Evolutionary conservation across 1,140 invertebrate genomes (phyloP).

Genomic region (Stegodyphus mimosarum): DNA sequence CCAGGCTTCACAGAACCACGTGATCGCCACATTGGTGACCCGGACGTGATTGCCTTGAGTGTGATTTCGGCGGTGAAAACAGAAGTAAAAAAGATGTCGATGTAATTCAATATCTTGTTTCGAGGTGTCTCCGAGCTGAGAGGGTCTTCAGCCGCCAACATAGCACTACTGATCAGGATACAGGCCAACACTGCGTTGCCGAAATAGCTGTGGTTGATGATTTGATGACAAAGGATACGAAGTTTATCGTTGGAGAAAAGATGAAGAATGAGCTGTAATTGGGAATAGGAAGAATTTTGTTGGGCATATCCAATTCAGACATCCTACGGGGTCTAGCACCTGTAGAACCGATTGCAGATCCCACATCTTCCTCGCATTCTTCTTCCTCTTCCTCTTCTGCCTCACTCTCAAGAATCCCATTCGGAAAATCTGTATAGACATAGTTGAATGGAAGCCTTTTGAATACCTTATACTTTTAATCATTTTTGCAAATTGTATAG

Average conservation of each 20-base stretch:
- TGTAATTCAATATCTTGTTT: constrained; percentile 81
- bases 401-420: constrained; percentile 89
- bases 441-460: constrained; percentile 99
- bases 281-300: constrained; percentile 93
- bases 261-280: constrained; percentile 95
- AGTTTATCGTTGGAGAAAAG: constrained; percentile 94
- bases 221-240: constrained; percentile 94
- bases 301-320: constrained; percentile 88
- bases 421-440: constrained; percentile 92
- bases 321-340: constrained; percentile 84
- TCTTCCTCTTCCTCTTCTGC: constrained; percentile 68
- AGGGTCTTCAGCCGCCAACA: constrained; percentile 98
- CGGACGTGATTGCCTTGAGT: too few species aligned
- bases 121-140: constrained; percentile 79
- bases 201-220: constrained; percentile 96
- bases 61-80: too few species aligned
- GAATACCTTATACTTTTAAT: constrained; percentile 99
- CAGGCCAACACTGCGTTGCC: constrained; percentile 96
- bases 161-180: constrained; percentile 97
- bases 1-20: too few species aligned
- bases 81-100: too few species aligned
- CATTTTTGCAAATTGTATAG: constrained; percentile 99
- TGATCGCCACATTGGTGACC: too few species aligned
- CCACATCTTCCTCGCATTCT: constrained; percentile 67
- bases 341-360: constrained; percentile 68